Evolutionary conservation across 1,140 invertebrate genomes (phyloP).

Genomic region (Nomia melanderi): DNA sequence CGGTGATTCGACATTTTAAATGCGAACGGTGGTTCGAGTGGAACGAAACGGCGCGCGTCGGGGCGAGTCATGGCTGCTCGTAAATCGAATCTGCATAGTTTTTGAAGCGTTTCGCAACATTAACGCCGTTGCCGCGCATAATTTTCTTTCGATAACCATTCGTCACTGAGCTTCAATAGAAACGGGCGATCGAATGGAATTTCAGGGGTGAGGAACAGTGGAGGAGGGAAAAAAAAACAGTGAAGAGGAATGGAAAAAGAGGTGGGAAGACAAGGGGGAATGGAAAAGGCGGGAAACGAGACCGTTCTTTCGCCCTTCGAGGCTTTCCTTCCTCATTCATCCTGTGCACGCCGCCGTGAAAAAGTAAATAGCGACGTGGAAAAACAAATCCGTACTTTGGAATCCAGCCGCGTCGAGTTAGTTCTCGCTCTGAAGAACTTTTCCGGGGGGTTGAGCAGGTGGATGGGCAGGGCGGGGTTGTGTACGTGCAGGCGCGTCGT

Average conservation of each 20-base stretch:
- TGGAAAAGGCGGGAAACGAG: neutral
- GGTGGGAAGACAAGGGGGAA: neutral
- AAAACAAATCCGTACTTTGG: slow-evolving; percentile 76
- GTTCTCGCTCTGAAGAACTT: slow-evolving; percentile 69
- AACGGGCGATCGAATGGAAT: slow-evolving; percentile 69
- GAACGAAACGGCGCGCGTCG: neutral
- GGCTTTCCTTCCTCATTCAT: slow-evolving; percentile 63
- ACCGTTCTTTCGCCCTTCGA: slow-evolving; percentile 17
- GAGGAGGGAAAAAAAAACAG: neutral
- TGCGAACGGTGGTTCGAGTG: neutral
- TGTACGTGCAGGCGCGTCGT: slow-evolving; percentile 56
- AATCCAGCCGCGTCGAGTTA: slow-evolving; percentile 69
- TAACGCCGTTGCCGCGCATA: slow-evolving; percentile 73
- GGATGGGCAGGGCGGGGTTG: slow-evolving; percentile 24
- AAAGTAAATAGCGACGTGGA: slow-evolving; percentile 75
- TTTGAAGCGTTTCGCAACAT: slow-evolving; percentile 77
- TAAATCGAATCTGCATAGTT: slow-evolving; percentile 74
- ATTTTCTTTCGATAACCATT: slow-evolving; percentile 79
- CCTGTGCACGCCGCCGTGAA: slow-evolving; percentile 63
- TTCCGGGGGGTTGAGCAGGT: slow-evolving; percentile 45
- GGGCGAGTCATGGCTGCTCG: slow-evolving; percentile 36
- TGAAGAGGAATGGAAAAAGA: neutral
- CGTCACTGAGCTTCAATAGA: slow-evolving; percentile 75
- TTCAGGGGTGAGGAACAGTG: neutral
- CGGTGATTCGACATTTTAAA: neutral